Percentiles rank a stretch among this genome's conserved stretches.
Conservation (phyloP, 2,888 invertebrate genomes). For the Syrista parreyssii region DNA sequence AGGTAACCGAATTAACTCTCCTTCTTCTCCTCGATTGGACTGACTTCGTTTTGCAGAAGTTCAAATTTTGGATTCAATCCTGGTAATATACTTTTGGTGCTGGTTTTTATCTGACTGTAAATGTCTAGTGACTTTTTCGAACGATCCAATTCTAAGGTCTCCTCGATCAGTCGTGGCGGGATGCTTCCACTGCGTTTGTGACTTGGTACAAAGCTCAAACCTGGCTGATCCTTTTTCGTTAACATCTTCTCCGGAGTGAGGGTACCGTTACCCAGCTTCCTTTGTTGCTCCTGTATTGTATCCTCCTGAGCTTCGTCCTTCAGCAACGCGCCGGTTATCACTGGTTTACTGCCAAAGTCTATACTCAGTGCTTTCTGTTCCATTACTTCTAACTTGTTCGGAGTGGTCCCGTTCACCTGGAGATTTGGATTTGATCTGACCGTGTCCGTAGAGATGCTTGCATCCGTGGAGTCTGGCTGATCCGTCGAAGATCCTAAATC, state of each 20-base stretch:
- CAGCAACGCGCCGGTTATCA: slow-evolving; percentile 78
- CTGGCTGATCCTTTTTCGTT: slow-evolving; percentile 35
- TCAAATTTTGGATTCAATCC: slow-evolving; percentile 72
- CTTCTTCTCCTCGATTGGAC: slow-evolving; percentile 61
- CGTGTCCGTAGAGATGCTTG: slow-evolving; percentile 53
- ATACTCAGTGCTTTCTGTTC: slow-evolving; percentile 59
- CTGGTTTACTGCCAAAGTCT: slow-evolving; percentile 72
- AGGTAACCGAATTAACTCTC: slow-evolving; percentile 55
- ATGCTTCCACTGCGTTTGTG: slow-evolving; percentile 70
- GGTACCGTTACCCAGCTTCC: slow-evolving; percentile 67
- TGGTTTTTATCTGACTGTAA: slow-evolving; percentile 71
- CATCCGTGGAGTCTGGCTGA: slow-evolving; percentile 55
- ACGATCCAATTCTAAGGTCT: slow-evolving; percentile 51
- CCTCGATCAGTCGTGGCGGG: slow-evolving; percentile 70
- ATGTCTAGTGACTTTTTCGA: slow-evolving; percentile 65
- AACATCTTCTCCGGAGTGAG: slow-evolving; percentile 53
- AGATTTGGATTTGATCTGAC: slow-evolving; percentile 57
- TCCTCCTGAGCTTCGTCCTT: slow-evolving; percentile 72
- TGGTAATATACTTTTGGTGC: slow-evolving; percentile 66
- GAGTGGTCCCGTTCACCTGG: slow-evolving; percentile 52
- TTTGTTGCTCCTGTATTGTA: slow-evolving; percentile 67
- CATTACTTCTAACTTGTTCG: slow-evolving; percentile 45
- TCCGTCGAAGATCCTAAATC: slow-evolving; percentile 51
- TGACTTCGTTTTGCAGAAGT: slow-evolving; percentile 70
- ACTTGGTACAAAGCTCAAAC: slow-evolving; percentile 65